Base-by-base conservation (phyloP, 2,113 vertebrate genomes). In the Meriones unguiculatus region DNA sequence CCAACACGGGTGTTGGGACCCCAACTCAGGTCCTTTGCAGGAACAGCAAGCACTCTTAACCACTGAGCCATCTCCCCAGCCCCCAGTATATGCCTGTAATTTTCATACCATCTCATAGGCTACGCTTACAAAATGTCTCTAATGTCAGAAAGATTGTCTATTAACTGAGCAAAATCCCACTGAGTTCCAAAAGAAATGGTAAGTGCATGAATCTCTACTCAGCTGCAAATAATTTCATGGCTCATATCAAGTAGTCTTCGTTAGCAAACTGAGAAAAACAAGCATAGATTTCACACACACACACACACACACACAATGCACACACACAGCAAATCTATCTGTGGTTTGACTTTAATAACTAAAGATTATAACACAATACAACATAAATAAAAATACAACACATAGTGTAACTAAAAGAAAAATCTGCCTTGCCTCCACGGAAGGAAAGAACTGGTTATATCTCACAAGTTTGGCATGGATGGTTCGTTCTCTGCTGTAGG, bases 281-380 rank as follows among this genome's bases (percentile, higher is more conserved):
- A 94, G 5, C 62, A 70, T 46, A 86, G 62, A 50, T 46, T 17
- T 25, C 59, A 64, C 35, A 64, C 35, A 41, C 35, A 84, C 17
- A 38, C 54, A 18, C 54, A n/a, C 4, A n/a, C 5, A 0, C 35
- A 25, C 9, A 25, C 59, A 18, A 50, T 25, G 30, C 11, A 30
- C 30, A 7, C 22, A 46, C 14, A 52, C 14, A 30, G 12, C 35
- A n/a, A 41, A 57, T 89, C 89, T 94, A 72, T 50, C 41, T 95
- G n/a, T 87, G 22, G 85, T 81, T 94, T 85, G 84, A 88, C 89
- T 97, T 95, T n/a, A 22, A 54, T 91, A 64, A 80, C 54, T 90
- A 85, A 20, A 75, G 41, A 25, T 41, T 35, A 65, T 65, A 41
- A 46, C 30, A 32, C 41, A 64, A 46, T 5, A 41, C 14, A 46